Conservation (phyloP, 2,888 invertebrate species). For the Erebia aethiops region DNA sequence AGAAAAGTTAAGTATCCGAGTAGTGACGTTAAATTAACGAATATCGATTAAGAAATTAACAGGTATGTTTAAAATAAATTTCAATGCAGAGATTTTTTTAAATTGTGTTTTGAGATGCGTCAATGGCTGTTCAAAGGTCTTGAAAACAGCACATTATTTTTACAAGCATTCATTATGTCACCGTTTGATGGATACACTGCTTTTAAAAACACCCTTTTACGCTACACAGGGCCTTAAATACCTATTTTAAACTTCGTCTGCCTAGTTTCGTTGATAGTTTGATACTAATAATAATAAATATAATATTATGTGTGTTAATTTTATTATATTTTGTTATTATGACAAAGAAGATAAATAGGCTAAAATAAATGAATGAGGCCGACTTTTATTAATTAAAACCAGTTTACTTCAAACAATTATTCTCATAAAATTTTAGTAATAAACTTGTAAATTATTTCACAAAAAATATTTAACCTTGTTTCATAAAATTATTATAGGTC, state of each 20-base stretch:
- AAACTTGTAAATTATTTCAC: not conserved
- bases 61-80: too few species aligned
- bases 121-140: too few species aligned
- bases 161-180: too few species aligned
- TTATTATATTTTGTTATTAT: not conserved
- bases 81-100: too few species aligned
- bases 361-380: not conserved
- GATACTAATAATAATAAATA: too few species aligned
- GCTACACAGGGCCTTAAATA: too few species aligned
- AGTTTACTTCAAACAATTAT: constrained; percentile 7
- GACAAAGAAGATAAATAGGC: not conserved
- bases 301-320: not conserved
- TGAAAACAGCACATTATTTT: too few species aligned
- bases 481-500: constrained; percentile 16
- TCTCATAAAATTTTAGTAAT: not conserved
- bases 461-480: constrained; percentile 12
- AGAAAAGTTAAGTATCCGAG: constrained; percentile 62
- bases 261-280: not conserved
- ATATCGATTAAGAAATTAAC: too few species aligned
- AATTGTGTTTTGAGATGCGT: too few species aligned
- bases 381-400: not conserved
- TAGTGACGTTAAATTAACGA: constrained; percentile 52
- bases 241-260: not conserved
- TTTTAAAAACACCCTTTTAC: too few species aligned
- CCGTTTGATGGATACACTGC: too few species aligned